Percentiles rank a stretch among this genome's conserved stretches.
These are phyloP conservation scores for Orientallactaga sibirica DNA, from an alignment of 2,797 vertebrate species.

Conservation along the genomic window DNA sequence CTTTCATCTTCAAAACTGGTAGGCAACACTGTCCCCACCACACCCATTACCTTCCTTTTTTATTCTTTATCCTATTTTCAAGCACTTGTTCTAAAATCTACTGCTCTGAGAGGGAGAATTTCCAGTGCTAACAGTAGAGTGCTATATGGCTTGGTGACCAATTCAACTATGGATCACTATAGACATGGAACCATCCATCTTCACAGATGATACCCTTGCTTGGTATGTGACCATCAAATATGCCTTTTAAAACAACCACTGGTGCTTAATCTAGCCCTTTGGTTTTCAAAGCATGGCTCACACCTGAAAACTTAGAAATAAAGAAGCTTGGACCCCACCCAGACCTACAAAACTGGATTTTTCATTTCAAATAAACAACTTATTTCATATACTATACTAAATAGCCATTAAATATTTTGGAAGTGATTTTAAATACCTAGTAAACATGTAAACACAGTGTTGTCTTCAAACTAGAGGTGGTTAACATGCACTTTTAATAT, in stretches of 20 bases:
- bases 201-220: background rate
- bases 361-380: background rate
- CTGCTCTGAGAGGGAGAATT: background rate
- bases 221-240: background rate
- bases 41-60: background rate
- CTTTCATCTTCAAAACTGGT: conserved; percentile 68
- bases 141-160: background rate
- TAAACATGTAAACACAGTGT: background rate
- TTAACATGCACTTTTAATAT: background rate
- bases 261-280: background rate
- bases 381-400: background rate
- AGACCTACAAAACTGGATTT: background rate
- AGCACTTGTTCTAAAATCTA: background rate
- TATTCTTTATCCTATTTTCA: background rate
- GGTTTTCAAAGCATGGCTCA: background rate
- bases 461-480: background rate
- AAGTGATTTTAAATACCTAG: background rate
- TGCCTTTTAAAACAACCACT: conserved; percentile 27
- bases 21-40: background rate
- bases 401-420: background rate
- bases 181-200: background rate
- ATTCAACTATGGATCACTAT: background rate
- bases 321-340: background rate
- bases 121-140: background rate
- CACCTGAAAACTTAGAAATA: background rate